Evolutionary conservation across 2,113 vertebrate species (phyloP).

Genomic region (Salvator merianae): DNA sequence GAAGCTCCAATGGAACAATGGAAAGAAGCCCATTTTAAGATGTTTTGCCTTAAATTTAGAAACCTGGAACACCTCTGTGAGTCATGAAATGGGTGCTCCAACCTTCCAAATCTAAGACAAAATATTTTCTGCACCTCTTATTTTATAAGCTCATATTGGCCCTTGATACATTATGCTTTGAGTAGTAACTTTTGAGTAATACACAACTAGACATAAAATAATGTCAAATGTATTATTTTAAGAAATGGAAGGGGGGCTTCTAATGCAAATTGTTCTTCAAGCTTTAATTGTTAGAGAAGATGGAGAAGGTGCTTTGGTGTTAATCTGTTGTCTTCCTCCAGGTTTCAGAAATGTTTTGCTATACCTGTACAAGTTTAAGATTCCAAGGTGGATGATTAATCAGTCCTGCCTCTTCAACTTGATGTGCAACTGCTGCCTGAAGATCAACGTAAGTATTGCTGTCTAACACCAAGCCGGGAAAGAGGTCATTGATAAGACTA

Average conservation of each 20-base stretch:
- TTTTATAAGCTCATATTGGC: background rate
- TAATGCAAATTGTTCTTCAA: background rate
- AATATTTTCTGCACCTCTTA: too few species aligned
- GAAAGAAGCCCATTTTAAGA: too few species aligned
- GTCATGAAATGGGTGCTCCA: too few species aligned
- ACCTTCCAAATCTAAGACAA: too few species aligned
- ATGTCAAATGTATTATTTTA: background rate
- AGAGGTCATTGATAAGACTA: constrained; percentile 80
- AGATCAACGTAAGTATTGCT: constrained; percentile 70
- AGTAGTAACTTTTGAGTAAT: background rate
- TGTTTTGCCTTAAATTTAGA: too few species aligned
- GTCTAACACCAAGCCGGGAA: constrained; percentile 76
- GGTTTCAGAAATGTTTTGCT: background rate
- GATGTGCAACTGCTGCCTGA: constrained; percentile 72
- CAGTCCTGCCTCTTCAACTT: constrained; percentile 73
- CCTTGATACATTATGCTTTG: background rate
- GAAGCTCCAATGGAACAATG: too few species aligned
- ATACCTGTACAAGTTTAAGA: constrained; percentile 81
- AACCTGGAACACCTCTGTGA: too few species aligned
- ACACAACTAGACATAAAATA: background rate
- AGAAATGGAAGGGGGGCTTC: background rate
- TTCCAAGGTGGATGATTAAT: constrained; percentile 83
- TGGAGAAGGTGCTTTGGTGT: background rate
- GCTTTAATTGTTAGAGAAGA: background rate
- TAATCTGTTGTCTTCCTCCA: background rate